Percentiles rank a stretch among this genome's conserved stretches.
Evolutionary conservation across 2,797 vertebrate genomes (phyloP).

Genomic region (Pyrocephalus nanus): DNA sequence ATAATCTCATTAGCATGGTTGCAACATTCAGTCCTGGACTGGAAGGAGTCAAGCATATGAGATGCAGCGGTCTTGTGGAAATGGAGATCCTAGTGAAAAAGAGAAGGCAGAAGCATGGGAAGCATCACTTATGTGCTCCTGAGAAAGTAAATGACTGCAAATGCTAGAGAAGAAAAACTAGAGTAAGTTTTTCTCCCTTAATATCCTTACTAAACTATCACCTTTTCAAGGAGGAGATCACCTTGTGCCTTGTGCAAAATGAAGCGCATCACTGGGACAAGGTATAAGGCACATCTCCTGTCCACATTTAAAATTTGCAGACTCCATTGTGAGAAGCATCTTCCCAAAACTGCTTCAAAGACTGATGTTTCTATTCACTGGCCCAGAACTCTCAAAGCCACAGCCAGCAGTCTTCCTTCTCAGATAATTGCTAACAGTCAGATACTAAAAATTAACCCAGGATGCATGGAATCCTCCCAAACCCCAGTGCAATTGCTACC

Average conservation of each 20-base stretch:
- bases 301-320: background rate
- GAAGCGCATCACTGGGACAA: background rate
- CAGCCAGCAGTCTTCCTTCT: background rate
- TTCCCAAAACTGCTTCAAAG: background rate
- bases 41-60: conserved; percentile 27
- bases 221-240: background rate
- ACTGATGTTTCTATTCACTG: background rate
- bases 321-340: background rate
- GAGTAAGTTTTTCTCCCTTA: background rate
- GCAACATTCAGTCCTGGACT: background rate
- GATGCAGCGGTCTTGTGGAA: background rate
- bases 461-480: background rate
- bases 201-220: background rate
- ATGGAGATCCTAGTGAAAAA: background rate
- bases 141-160: background rate
- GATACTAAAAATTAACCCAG: background rate
- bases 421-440: background rate
- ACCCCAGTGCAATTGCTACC: background rate
- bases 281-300: background rate
- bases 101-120: background rate
- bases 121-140: background rate
- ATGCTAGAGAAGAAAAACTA: background rate
- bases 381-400: background rate
- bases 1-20: conserved; percentile 26
- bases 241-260: background rate